These are phyloP conservation scores for Ochropleura leucogaster DNA, from an alignment of 2,888 invertebrate species.

Conservation along the genomic window DNA sequence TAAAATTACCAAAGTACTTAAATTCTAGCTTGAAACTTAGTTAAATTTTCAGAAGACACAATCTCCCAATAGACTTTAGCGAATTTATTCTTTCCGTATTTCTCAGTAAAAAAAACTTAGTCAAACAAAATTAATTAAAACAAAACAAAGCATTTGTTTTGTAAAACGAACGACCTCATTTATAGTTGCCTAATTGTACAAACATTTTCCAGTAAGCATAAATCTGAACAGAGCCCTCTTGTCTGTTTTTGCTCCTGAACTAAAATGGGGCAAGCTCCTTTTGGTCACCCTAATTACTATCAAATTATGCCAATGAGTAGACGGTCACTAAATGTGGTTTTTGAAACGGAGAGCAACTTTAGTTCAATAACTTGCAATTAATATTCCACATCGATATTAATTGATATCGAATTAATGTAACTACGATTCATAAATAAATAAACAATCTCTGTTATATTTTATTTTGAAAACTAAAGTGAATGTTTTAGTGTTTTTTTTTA, in stretches of 20 bases:
- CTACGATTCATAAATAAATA: neutral
- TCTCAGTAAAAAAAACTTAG: neutral
- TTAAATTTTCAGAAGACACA: neutral
- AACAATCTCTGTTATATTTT: neutral
- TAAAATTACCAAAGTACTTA: neutral
- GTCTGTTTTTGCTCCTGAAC: conserved; percentile 50
- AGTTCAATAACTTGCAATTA: neutral
- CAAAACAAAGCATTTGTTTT: conserved; percentile 35
- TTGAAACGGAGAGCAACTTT: neutral
- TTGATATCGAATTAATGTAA: neutral
- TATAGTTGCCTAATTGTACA: conserved; percentile 48
- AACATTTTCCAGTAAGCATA: conserved; percentile 49
- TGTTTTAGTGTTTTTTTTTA: neutral
- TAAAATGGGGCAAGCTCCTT: conserved; percentile 37
- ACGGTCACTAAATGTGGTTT: conserved; percentile 24
- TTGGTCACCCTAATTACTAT: conserved; percentile 58
- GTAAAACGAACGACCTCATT: conserved; percentile 35
- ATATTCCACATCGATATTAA: neutral
- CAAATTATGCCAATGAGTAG: conserved; percentile 47
- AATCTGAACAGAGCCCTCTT: conserved; percentile 50
- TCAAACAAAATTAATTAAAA: conserved; percentile 2
- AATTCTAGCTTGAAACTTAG: neutral
- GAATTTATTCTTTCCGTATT: neutral
- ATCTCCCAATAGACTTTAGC: neutral
- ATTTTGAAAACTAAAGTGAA: neutral